Evolutionary conservation across 2,888 invertebrate genomes (phyloP).

Genomic region (Cheilosia pagana): DNA sequence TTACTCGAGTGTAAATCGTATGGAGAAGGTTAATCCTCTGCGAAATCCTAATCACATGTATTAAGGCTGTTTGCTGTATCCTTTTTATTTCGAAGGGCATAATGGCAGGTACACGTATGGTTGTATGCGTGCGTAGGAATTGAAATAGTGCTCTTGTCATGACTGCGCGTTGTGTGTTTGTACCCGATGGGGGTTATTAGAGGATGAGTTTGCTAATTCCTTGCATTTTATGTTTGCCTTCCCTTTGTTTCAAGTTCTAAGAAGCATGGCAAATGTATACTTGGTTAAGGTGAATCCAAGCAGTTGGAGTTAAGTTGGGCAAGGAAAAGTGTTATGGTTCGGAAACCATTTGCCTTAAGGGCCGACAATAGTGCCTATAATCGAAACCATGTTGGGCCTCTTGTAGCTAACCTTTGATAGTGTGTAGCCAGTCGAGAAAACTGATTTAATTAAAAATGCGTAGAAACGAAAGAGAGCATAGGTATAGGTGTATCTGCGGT

Average conservation of each 20-base stretch:
- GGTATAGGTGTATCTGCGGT: too few relatives aligned
- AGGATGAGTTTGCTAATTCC: constrained; percentile 36
- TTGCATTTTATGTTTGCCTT: background rate
- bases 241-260: constrained; percentile 9
- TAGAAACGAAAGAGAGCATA: background rate
- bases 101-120: background rate
- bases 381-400: constrained; percentile 6
- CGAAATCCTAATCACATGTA: constrained; percentile 63
- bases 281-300: constrained; percentile 13
- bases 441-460: constrained; percentile 34
- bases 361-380: constrained; percentile 12
- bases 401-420: constrained; percentile 1
- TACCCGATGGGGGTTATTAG: background rate
- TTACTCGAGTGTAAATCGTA: constrained; percentile 63
- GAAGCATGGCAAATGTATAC: constrained; percentile 22
- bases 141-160: background rate
- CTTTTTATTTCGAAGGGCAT: constrained; percentile 18
- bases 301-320: constrained; percentile 29
- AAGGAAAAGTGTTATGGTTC: constrained; percentile 31
- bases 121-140: constrained; percentile 2
- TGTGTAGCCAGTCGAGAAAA: background rate
- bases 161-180: background rate
- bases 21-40: constrained; percentile 67
- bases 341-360: constrained; percentile 39
- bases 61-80: constrained; percentile 53